phyloP scores from a whole-genome alignment of 2,113 vertebrate species.

The Falco punctatus region DNA sequence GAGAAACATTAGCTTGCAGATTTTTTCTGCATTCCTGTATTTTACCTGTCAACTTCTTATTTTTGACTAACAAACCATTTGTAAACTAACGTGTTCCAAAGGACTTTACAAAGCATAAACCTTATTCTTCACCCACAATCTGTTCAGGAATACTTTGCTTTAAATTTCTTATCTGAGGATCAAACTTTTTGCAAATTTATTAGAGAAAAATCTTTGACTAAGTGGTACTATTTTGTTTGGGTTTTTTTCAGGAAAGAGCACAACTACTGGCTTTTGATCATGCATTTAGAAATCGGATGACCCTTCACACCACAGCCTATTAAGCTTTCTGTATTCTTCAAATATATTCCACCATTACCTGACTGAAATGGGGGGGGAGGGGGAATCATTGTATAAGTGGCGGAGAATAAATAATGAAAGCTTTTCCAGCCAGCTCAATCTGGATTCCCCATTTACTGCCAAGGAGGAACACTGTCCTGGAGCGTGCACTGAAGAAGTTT shows the following conservation, averaged over 20 bases:
- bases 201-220: not conserved
- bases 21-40: not conserved
- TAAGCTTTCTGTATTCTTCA: not conserved
- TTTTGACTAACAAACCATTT: not conserved
- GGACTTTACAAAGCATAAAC: not conserved
- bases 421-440: not conserved
- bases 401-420: not conserved
- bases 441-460: slow-evolving; percentile 7
- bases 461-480: not conserved
- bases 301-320: not conserved
- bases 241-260: not conserved
- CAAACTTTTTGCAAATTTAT: not conserved
- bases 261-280: not conserved
- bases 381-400: not conserved
- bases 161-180: not conserved
- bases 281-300: not conserved
- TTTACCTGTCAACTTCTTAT: not conserved
- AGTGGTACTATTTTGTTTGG: not conserved
- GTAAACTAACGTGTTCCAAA: not conserved
- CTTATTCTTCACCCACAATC: not conserved
- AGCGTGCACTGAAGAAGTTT: not conserved
- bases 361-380: not conserved
- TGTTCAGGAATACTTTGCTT: not conserved
- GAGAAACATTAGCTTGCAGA: not conserved
- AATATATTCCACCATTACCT: not conserved